phyloP scores from a whole-genome alignment of 64 coral and sea anemone genomes.

The Stichodactyla helianthus region DNA sequence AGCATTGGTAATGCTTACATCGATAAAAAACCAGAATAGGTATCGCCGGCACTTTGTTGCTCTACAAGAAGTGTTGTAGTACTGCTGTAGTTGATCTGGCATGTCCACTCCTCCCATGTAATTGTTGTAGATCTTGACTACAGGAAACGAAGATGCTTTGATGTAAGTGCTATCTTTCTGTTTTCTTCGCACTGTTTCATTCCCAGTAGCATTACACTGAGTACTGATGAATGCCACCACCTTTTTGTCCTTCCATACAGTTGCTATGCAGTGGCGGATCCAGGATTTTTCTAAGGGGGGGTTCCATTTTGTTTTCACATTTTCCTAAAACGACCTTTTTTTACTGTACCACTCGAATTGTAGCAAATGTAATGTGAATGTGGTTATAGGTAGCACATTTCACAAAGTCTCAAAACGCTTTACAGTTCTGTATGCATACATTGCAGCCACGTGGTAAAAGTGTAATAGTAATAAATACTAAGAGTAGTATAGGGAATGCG shows the following conservation, averaged over 20 bases:
- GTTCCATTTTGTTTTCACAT: conserved; percentile 10
- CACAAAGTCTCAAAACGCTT: conserved; percentile 6
- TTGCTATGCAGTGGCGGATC: conserved; percentile 38
- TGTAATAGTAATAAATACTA: too few relatives aligned
- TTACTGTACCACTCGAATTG: background rate
- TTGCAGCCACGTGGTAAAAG: too few relatives aligned
- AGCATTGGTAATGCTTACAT: conserved; percentile 38
- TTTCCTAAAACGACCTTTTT: background rate
- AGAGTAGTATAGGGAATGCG: too few relatives aligned
- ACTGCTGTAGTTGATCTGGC: conserved; percentile 27
- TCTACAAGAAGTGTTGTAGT: conserved; percentile 37
- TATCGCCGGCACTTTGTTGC: too few relatives aligned
- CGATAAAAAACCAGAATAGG: conserved; percentile 33
- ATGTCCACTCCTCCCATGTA: conserved; percentile 48
- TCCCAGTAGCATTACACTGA: conserved; percentile 22
- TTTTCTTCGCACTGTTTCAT: conserved; percentile 23
- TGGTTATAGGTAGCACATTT: conserved; percentile 10
- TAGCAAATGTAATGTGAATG: conserved; percentile 13
- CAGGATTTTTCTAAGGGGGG: background rate
- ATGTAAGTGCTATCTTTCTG: conserved; percentile 30
- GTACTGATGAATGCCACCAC: conserved; percentile 34
- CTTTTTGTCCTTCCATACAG: conserved; percentile 38
- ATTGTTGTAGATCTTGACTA: conserved; percentile 44
- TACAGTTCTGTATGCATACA: background rate
- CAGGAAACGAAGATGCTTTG: background rate